Evolutionary conservation across 2,113 vertebrate species (phyloP), one percentile per base, ranked within the genome.

Genomic region (Protobothrops flavoviridis): DNA sequence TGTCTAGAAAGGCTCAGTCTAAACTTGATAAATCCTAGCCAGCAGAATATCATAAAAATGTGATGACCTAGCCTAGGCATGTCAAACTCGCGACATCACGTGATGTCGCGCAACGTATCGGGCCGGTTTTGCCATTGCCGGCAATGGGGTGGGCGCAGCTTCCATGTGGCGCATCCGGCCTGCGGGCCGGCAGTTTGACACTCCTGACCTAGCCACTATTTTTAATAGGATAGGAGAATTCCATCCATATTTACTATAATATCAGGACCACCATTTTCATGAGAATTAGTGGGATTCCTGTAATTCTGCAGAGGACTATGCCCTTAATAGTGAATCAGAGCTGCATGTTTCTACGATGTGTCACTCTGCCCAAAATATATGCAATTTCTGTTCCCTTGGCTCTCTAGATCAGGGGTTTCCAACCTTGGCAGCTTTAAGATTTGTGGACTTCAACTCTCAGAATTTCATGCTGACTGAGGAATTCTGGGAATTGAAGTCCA

Each of bases 21-120:
- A 33, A 96, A 94, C 45, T n/a, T 95, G 8, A 89, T 50, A 50
- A 61, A 94, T 96, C 94, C n/a, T 92, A 91, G 95, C 93, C 61
- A 92, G 29, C 81, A 23, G 86, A 88, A 86, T 94, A 87, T 92
- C 2, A 0, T 94, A 94, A 85, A 64, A 45, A 95, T 89, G 85
- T 93, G 92, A 95, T 94, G 94, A 1, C 57, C 0, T 93, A 91
- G 52, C 85, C 91, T 6, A 43, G 43, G 43, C 43, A 43, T 43
- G 43, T 43, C 43, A 45, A 45, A 45, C 45, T 45, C 45, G 45
- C 45, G 45, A 45, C 4, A 5, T 45, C 45, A 45, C 45, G 4
- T 45, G 45, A 45, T 0, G 45, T 45, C 4, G 4, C 4, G 4
- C 45, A 45, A 43, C 43, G 3, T 43, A 43, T 43, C 43, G 43